A percentile compares a stretch with the other conserved stretches of the same genome.
Evolutionary conservation across 2,797 vertebrate genomes (phyloP).

Genomic region (Trematomus bernacchii): DNA sequence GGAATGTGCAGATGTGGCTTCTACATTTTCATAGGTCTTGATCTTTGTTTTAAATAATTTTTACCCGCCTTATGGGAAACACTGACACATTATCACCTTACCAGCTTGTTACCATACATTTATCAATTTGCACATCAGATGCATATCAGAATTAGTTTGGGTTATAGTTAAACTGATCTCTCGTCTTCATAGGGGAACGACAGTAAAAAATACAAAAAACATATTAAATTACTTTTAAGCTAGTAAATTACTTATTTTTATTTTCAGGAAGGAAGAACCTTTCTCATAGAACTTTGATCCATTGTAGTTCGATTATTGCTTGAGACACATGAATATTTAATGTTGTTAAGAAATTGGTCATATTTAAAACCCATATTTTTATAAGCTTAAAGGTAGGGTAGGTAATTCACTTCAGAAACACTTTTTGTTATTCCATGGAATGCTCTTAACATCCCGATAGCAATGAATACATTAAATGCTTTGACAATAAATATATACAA

Average conservation of each 20-base stretch:
- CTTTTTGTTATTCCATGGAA: too few relatives aligned
- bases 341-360: slow-evolving; percentile 1
- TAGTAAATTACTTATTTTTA: too few relatives aligned
- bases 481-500: too few relatives aligned
- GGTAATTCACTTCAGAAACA: too few relatives aligned
- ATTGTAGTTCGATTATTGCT: background rate
- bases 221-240: too few relatives aligned
- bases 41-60: background rate
- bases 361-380: background rate
- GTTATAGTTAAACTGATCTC: background rate
- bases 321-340: slow-evolving; percentile 12
- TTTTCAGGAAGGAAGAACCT: too few relatives aligned
- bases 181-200: background rate
- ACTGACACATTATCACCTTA: background rate
- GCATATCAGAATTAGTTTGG: background rate
- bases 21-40: background rate
- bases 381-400: background rate
- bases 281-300: background rate
- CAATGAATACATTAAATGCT: too few relatives aligned
- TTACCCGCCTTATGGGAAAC: too few relatives aligned
- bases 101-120: background rate
- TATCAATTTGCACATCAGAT: background rate
- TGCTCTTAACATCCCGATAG: too few relatives aligned
- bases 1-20: slow-evolving; percentile 10
- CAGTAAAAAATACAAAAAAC: background rate